phyloP scores from a whole-genome alignment of 2,888 invertebrate genomes.

The Lycaena phlaeas region DNA sequence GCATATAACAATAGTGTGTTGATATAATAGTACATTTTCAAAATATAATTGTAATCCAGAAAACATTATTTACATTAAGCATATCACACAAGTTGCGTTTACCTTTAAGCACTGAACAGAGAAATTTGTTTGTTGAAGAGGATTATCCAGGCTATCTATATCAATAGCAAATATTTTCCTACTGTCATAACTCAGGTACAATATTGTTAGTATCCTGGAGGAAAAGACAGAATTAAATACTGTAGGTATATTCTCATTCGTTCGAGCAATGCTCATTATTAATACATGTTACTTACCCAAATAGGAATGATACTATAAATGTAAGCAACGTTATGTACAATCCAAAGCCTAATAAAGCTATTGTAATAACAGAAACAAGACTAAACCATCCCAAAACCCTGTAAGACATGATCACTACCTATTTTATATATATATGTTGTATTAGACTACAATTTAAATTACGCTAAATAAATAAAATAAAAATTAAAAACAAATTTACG shows the following conservation, averaged over 20 bases:
- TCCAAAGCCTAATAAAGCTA: conserved; percentile 54
- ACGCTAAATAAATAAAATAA: conserved; percentile 11
- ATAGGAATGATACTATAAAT: conserved; percentile 49
- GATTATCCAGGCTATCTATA: conserved; percentile 59
- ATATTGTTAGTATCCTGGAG: conserved; percentile 48
- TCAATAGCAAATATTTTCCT: conserved; percentile 52
- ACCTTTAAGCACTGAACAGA: conserved; percentile 56
- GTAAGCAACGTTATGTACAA: conserved; percentile 49
- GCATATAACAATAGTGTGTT: too few species aligned
- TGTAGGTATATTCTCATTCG: background rate
- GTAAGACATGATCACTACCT: conserved; percentile 30
- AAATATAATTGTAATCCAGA: too few species aligned
- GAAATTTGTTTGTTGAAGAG: conserved; percentile 54
- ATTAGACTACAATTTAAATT: conserved; percentile 17
- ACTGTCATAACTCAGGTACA: conserved; percentile 52
- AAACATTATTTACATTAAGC: background rate
- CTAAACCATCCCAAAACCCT: conserved; percentile 52
- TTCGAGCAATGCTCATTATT: background rate
- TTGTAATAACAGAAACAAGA: conserved; percentile 49
- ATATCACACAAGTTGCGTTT: too few species aligned
- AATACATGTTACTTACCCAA: conserved; percentile 48
- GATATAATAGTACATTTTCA: too few species aligned
- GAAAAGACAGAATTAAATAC: conserved; percentile 3
- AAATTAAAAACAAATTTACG: background rate
- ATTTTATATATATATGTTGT: conserved; percentile 1